Evolutionary conservation across 35 echinoderm and acorn worm genomes (phyloP).

Genomic region (Patiria miniata): DNA sequence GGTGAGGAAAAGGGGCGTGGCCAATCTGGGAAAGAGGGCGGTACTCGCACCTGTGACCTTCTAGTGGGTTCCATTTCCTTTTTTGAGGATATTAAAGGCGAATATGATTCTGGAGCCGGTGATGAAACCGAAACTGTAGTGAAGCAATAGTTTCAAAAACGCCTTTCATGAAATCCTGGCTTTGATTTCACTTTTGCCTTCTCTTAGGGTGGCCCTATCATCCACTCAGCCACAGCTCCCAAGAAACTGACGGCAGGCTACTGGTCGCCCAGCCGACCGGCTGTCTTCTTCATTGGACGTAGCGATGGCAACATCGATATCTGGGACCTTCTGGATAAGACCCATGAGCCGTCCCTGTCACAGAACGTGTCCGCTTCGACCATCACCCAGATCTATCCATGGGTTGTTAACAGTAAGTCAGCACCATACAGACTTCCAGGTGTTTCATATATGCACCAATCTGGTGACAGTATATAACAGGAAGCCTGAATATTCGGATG

Average conservation of each 20-base stretch:
- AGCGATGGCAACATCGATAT: constrained; percentile 92
- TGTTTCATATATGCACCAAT: background rate
- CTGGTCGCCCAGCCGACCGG: constrained; percentile 85
- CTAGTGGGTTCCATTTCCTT: no score
- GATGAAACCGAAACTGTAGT: no score
- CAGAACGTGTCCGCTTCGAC: constrained; percentile 86
- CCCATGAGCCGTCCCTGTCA: constrained; percentile 87
- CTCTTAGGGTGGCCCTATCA: constrained; percentile 61
- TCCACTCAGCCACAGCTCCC: constrained; percentile 61
- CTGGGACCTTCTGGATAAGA: constrained; percentile 94
- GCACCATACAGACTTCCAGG: background rate
- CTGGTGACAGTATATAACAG: background rate
- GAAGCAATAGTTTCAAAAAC: no score
- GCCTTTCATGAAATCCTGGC: no score
- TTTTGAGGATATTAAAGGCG: no score
- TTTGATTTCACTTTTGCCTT: background rate
- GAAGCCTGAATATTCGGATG: background rate
- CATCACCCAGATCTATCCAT: constrained; percentile 82
- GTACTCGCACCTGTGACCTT: no score
- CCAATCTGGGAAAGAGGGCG: no score
- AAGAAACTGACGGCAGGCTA: constrained; percentile 82
- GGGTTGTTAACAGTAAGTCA: constrained; percentile 83
- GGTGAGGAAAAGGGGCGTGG: constrained; percentile 33
- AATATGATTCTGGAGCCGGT: no score
- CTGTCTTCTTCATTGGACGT: constrained; percentile 77